Evolutionary conservation across 2,797 vertebrate species (phyloP).

Genomic region (Spinus olivaceus): DNA sequence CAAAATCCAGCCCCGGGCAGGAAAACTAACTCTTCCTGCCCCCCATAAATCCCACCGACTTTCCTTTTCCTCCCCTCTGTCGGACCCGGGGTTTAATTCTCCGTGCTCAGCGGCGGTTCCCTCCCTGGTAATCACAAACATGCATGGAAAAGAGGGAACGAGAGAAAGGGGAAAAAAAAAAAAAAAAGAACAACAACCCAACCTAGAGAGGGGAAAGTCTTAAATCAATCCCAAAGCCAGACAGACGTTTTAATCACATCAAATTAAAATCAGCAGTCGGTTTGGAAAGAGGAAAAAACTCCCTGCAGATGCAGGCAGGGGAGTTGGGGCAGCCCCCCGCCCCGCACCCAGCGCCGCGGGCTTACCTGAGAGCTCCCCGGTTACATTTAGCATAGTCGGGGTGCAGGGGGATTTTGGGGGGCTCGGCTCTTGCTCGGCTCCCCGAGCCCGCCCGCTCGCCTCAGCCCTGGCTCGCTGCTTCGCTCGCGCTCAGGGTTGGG

Average conservation of each 20-base stretch:
- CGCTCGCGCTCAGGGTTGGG: neutral
- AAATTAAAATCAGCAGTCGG: constrained; percentile 61
- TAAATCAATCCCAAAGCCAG: constrained; percentile 65
- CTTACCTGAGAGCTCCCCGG: constrained; percentile 71
- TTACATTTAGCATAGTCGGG: constrained; percentile 68
- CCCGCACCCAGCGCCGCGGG: neutral
- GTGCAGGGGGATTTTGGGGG: neutral
- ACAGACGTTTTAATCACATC: constrained; percentile 66
- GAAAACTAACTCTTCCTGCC: neutral
- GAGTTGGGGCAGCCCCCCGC: constrained; percentile 1
- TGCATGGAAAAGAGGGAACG: constrained; percentile 62
- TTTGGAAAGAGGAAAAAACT: neutral
- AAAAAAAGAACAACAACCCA: neutral
- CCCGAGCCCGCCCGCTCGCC: neutral
- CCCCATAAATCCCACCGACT: constrained; percentile 7
- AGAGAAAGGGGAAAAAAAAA: neutral
- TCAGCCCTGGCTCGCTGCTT: constrained; percentile 41
- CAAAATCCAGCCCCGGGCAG: neutral
- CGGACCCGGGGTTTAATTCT: constrained; percentile 52
- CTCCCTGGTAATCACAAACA: constrained; percentile 69
- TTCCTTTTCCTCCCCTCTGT: constrained; percentile 60
- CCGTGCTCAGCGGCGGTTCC: constrained; percentile 47
- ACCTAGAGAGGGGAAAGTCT: constrained; percentile 35
- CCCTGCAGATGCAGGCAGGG: neutral
- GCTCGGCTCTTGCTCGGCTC: neutral